A percentile compares a stretch with the other conserved stretches of the same genome.
Evolutionary conservation across 2,888 invertebrate genomes (phyloP).

Genomic region (Bursaphelenchus okinawaensis): DNA sequence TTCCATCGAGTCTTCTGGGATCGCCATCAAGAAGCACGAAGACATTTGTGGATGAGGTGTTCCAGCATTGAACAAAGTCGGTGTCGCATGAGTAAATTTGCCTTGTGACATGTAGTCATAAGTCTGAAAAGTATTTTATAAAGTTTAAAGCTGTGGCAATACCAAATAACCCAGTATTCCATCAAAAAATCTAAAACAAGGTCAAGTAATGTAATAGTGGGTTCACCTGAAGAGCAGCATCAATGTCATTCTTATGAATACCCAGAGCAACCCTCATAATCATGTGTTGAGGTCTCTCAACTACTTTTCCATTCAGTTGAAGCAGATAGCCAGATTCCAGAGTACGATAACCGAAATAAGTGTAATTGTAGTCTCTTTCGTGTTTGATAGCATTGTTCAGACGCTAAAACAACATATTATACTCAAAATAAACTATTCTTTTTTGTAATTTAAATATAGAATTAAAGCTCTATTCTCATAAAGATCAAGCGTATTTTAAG

Average conservation of each 20-base stretch:
- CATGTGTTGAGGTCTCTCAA: constrained; percentile 95
- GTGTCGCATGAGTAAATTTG: constrained; percentile 95
- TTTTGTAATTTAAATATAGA: too few relatives aligned
- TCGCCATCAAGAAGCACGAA: constrained; percentile 85
- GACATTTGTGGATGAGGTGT: constrained; percentile 85
- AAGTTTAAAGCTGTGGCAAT: background rate
- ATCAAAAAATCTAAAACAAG: background rate
- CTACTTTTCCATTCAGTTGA: constrained; percentile 79
- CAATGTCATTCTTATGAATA: constrained; percentile 87
- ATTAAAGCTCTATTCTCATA: too few relatives aligned
- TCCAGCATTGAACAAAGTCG: constrained; percentile 89
- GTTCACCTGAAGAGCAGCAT: constrained; percentile 72
- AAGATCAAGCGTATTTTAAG: too few relatives aligned
- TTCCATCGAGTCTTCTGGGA: constrained; percentile 74
- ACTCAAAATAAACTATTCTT: background rate
- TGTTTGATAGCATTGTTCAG: constrained; percentile 91
- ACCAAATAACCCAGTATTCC: background rate
- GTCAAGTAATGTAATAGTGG: background rate
- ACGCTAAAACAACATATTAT: constrained; percentile 58
- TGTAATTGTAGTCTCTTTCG: constrained; percentile 90
- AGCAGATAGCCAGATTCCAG: constrained; percentile 86
- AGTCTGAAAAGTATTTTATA: constrained; percentile 74
- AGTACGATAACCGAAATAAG: constrained; percentile 98
- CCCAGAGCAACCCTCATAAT: constrained; percentile 93
- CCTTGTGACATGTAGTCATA: constrained; percentile 86